Percentiles rank a stretch among this genome's conserved stretches.
Conservation (phyloP, 53 echinoderm and acorn worm species). For the Paelopatides confundens region DNA sequence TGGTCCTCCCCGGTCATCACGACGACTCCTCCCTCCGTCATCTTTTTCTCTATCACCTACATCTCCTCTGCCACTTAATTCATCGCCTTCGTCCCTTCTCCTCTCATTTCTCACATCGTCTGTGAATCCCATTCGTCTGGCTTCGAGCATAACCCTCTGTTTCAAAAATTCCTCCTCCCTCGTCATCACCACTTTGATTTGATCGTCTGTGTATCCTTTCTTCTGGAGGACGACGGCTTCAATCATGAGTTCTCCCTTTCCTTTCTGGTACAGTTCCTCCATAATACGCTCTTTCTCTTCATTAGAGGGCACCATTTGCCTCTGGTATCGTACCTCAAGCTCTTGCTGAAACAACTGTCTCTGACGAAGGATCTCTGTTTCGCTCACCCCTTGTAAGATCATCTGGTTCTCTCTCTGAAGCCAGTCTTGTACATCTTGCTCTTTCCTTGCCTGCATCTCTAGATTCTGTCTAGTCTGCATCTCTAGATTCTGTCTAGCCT, state of each 20-base stretch:
- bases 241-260: conserved; percentile 17
- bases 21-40: too few relatives aligned
- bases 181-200: conserved; percentile 1
- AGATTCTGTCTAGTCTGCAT: background rate
- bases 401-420: background rate
- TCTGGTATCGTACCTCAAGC: background rate
- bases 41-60: background rate
- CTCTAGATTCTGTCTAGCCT: background rate
- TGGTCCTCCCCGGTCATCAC: too few relatives aligned
- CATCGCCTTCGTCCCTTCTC: background rate
- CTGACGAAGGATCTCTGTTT: conserved; percentile 1
- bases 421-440: conserved; percentile 2
- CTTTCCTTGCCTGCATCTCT: background rate
- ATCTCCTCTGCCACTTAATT: background rate
- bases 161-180: conserved; percentile 27
- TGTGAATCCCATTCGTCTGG: background rate
- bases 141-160: conserved; percentile 1
- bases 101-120: background rate
- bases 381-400: background rate
- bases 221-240: background rate
- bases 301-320: too few relatives aligned
- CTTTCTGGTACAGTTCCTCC: background rate
- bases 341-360: conserved; percentile 11
- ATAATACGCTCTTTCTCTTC: background rate
- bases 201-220: conserved; percentile 4